phyloP scores from a whole-genome alignment of 2,113 vertebrate species.

The Scolopax mira region DNA sequence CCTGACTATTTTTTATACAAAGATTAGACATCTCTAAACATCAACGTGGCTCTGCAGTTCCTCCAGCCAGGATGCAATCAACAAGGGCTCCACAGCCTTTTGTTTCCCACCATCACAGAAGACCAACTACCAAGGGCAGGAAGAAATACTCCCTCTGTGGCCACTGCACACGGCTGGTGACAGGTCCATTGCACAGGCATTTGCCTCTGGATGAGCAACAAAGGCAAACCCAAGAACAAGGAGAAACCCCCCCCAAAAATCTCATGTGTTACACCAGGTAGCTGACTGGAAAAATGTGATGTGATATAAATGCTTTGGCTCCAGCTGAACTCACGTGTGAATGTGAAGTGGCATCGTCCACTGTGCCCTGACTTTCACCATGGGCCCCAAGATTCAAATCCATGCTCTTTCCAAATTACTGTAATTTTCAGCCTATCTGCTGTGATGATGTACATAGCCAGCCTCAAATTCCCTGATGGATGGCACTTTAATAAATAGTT shows the following conservation, averaged over 20 bases:
- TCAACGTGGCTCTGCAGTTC: neutral
- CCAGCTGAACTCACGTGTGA: neutral
- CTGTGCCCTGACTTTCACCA: conserved; percentile 13
- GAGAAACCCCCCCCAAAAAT: neutral
- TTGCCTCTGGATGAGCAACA: neutral
- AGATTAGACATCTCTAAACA: neutral
- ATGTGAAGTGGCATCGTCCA: neutral
- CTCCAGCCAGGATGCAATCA: neutral
- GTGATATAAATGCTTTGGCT: neutral
- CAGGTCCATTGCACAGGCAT: neutral
- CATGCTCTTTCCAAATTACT: conserved; percentile 60
- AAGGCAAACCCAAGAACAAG: neutral
- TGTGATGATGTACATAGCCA: conserved; percentile 15
- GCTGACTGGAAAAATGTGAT: neutral
- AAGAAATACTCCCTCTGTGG: neutral
- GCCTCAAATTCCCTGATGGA: neutral
- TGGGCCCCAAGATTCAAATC: neutral
- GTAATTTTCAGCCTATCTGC: conserved; percentile 59
- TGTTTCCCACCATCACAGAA: neutral
- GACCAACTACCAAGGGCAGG: neutral
- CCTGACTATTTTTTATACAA: neutral
- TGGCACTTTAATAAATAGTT: conserved; percentile 58
- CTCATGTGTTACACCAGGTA: neutral
- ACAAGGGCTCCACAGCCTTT: neutral
- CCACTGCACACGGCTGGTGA: neutral